Percentiles rank a stretch among this genome's conserved stretches.
Conservation (phyloP, 2,113 vertebrate species). For the Hiodon alosoides region DNA sequence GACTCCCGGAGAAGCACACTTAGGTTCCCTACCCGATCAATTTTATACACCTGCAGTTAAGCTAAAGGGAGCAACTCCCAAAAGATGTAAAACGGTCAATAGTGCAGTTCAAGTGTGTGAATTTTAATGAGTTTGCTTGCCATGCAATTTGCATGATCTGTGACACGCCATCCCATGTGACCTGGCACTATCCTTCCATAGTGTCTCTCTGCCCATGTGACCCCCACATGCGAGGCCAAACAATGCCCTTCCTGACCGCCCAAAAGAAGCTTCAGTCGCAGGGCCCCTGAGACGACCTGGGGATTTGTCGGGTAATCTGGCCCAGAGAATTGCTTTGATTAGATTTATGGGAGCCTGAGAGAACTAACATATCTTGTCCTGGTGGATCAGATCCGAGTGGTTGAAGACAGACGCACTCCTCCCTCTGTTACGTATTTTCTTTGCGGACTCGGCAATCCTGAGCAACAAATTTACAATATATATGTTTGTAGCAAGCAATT, state of each 20-base stretch:
- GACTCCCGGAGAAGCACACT: too few species aligned
- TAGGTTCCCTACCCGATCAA: too few species aligned
- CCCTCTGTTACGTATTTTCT: too few species aligned
- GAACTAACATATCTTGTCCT: not conserved
- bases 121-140: too few species aligned
- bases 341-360: not conserved
- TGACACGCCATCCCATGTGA: too few species aligned
- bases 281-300: not conserved
- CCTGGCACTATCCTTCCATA: not conserved
- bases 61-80: not conserved
- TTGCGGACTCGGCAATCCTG: too few species aligned
- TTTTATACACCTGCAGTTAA: not conserved
- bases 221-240: not conserved
- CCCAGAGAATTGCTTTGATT: conserved; percentile 3
- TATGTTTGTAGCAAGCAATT: too few species aligned
- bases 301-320: conserved; percentile 5
- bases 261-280: not conserved
- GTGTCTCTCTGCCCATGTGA: not conserved
- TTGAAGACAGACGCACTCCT: too few species aligned
- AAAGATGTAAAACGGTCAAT: too few species aligned
- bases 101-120: too few species aligned
- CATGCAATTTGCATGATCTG: too few species aligned
- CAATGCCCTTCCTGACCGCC: not conserved
- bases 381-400: not conserved
- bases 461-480: too few species aligned